Conservation (phyloP, 2,797 vertebrate genomes). For the Mormyrus proboscirostris region DNA sequence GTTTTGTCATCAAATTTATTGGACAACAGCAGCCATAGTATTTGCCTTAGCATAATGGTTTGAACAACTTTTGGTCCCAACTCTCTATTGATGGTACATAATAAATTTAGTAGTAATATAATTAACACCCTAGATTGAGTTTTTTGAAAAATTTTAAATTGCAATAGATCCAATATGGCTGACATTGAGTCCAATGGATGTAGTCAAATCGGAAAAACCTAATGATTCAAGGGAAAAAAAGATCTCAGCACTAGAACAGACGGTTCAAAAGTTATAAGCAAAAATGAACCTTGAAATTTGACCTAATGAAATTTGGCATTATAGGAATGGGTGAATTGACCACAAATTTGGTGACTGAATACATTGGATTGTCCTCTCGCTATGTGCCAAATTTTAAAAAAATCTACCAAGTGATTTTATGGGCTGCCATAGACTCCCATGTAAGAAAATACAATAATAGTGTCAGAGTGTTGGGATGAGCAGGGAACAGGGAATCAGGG, state of each 20-base stretch:
- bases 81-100: not conserved
- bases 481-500: too few species aligned
- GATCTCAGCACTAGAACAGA: not conserved
- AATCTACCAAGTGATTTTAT: not conserved
- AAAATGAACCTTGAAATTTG: not conserved
- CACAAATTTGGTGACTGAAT: not conserved
- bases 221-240: not conserved
- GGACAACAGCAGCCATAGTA: not conserved
- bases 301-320: too few species aligned
- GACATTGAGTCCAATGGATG: not conserved
- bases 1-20: not conserved
- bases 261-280: not conserved
- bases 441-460: not conserved
- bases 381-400: not conserved
- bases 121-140: not conserved
- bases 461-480: too few species aligned
- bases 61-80: not conserved
- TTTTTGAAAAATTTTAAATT: not conserved
- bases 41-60: not conserved
- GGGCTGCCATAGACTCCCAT: not conserved
- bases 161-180: not conserved
- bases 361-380: not conserved
- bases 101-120: not conserved
- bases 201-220: not conserved
- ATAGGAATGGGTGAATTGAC: not conserved